These are phyloP conservation scores for Noctuana brunneofusca DNA, from an alignment of 2,888 invertebrate genomes.

Conservation along the genomic window DNA sequence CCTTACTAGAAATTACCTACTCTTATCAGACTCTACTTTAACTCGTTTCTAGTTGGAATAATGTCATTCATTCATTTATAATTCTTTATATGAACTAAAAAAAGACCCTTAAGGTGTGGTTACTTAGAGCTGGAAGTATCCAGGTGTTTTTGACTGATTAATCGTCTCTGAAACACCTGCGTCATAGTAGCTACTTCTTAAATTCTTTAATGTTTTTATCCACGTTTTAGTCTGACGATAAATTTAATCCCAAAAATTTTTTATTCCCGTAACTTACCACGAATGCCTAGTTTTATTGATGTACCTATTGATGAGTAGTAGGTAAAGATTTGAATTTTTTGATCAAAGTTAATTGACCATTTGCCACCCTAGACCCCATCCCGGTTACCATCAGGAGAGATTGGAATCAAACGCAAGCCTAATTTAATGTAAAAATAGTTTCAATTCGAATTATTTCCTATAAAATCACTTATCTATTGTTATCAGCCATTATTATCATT, in stretches of 20 bases:
- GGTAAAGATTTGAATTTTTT: too few species aligned
- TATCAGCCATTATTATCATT: conserved; percentile 8
- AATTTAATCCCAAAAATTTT: not conserved
- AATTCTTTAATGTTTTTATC: not conserved
- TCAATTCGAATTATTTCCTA: not conserved
- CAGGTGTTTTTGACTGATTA: conserved; percentile 16
- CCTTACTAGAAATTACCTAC: too few species aligned
- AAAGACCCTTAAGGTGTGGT: not conserved
- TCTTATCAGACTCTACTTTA: not conserved
- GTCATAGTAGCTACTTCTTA: not conserved
- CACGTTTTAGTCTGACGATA: not conserved
- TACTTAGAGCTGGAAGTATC: conserved; percentile 8
- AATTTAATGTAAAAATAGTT: not conserved
- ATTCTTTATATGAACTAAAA: not conserved
- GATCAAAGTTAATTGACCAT: too few species aligned
- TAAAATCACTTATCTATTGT: not conserved
- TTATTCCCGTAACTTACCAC: too few species aligned
- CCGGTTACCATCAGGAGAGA: too few species aligned
- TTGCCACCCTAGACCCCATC: too few species aligned
- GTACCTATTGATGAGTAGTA: too few species aligned
- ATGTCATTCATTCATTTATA: not conserved
- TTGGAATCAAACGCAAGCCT: too few species aligned
- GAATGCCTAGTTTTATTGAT: too few species aligned
- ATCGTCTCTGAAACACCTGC: conserved; percentile 1
- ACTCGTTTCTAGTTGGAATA: not conserved